Evolutionary conservation across 2,113 vertebrate species (phyloP), one percentile per base, ranked within the genome.

Genomic region (Piprites chloris): DNA sequence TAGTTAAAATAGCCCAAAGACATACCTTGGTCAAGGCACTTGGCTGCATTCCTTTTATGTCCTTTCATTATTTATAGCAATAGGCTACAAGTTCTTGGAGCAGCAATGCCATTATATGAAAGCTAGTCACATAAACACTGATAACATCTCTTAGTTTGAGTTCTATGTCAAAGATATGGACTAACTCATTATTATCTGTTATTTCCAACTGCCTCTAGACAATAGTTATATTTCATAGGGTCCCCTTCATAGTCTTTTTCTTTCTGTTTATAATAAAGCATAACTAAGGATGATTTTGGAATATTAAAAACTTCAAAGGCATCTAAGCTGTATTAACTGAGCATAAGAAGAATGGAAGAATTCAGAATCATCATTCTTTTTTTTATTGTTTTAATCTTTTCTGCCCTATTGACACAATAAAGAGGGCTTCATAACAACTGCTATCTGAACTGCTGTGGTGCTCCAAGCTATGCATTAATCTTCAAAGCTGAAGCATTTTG

Each of bases 371-470:
- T 56, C 19, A 47, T 14, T 66, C 49, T 59, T 39, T 72, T 72
- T 78, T 87, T 79, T 33, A 74, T 71, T 88, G 59, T 86, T 93
- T 95, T 91, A 90, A 89, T 89, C 33, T 77, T 86, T 89, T 72
- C 12, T 85, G 61, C 41, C 44, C 56, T 78, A 50, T 27, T 81
- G 80, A 89, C 80, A 90, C 53, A 86, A 41, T 65, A 92, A 78
- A 88, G 35, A 50, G 27, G 33, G 5, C 68, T 77, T 80, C 68
- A 69, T 55, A 91, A 72, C 13, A 71, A 63, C 59, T 81, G 39
- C n/a, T 76, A 26, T 80, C 59, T 92, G 32, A 83, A 77, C 30
- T 71, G 61, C 47, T 68, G 19, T 52, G 80, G 12, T 28, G 69
- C 86, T 91, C 47, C 35, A 74, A 89, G 89, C 65, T 49, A 75